A percentile compares a stretch with the other conserved stretches of the same genome.
Evolutionary conservation across 2,888 invertebrate genomes (phyloP).

Genomic region (Camponotus fellah): DNA sequence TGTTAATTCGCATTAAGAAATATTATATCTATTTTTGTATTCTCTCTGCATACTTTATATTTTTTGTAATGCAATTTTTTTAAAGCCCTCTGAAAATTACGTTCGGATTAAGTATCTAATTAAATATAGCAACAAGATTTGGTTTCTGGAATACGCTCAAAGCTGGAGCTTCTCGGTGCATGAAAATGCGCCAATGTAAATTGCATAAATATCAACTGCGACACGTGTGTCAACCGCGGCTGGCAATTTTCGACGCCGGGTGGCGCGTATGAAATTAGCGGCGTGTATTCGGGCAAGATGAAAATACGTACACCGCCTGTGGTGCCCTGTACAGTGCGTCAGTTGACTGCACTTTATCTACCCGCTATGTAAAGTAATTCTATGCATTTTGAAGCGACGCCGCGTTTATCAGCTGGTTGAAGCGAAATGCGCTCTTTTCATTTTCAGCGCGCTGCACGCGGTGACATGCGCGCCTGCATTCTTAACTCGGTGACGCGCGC

Average conservation of each 20-base stretch:
- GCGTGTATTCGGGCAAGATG: constrained; percentile 44
- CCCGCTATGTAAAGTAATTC: constrained; percentile 74
- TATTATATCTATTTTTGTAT: neutral
- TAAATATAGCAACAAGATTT: constrained; percentile 10
- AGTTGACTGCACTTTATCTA: constrained; percentile 59
- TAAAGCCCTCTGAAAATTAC: neutral
- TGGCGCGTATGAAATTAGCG: constrained; percentile 70
- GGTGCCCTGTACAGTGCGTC: constrained; percentile 29
- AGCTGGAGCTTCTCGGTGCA: neutral
- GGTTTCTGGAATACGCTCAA: neutral
- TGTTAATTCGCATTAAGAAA: neutral
- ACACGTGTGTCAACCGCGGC: constrained; percentile 35
- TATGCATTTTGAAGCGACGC: constrained; percentile 72
- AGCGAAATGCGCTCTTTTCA: constrained; percentile 33
- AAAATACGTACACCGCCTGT: constrained; percentile 46
- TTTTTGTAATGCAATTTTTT: neutral
- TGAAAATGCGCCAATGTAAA: constrained; percentile 26
- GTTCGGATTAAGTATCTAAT: neutral
- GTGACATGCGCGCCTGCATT: constrained; percentile 41
- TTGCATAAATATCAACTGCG: constrained; percentile 45
- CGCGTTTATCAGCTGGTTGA: constrained; percentile 60
- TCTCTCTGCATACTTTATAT: neutral
- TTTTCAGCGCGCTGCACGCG: constrained; percentile 32
- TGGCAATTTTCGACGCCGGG: constrained; percentile 64
- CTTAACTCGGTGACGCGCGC: constrained; percentile 41